Evolutionary conservation across 2,797 vertebrate genomes (phyloP).

Genomic region (Nyctibius grandis): DNA sequence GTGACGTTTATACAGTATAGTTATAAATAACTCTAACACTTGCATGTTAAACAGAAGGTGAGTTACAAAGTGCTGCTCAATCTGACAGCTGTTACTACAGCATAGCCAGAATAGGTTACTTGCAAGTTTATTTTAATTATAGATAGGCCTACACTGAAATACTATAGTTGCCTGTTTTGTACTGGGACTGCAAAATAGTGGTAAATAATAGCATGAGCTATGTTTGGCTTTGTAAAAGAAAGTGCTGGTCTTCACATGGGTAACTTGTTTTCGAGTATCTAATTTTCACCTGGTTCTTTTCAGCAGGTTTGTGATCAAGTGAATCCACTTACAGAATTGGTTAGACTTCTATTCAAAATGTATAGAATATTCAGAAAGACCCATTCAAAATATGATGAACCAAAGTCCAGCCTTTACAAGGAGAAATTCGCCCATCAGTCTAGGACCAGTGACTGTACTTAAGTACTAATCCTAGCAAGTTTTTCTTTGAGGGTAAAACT

Average conservation of each 20-base stretch:
- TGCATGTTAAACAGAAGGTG: conserved; percentile 37
- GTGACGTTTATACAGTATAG: not conserved
- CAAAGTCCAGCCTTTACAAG: not conserved
- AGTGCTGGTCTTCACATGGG: not conserved
- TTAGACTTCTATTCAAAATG: not conserved
- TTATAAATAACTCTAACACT: conserved; percentile 29
- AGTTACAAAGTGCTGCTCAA: conserved; percentile 5
- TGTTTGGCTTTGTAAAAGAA: not conserved
- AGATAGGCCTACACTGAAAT: not conserved
- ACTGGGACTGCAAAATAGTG: not conserved
- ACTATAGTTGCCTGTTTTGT: not conserved
- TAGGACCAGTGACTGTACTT: not conserved
- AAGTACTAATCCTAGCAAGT: not conserved
- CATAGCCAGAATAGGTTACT: conserved; percentile 11
- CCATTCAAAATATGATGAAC: not conserved
- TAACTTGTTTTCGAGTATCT: not conserved
- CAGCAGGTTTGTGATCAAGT: not conserved
- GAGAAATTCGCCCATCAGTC: not conserved
- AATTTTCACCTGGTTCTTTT: not conserved
- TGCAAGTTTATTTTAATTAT: conserved; percentile 9
- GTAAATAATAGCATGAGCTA: not conserved
- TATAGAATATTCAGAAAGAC: not conserved
- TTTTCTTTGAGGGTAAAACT: not conserved
- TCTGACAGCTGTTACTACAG: conserved; percentile 24
- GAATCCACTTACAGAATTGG: not conserved